These are phyloP conservation scores for Leptinotarsa lineolata DNA, from an alignment of 1,140 invertebrate genomes.

Conservation along the genomic window DNA sequence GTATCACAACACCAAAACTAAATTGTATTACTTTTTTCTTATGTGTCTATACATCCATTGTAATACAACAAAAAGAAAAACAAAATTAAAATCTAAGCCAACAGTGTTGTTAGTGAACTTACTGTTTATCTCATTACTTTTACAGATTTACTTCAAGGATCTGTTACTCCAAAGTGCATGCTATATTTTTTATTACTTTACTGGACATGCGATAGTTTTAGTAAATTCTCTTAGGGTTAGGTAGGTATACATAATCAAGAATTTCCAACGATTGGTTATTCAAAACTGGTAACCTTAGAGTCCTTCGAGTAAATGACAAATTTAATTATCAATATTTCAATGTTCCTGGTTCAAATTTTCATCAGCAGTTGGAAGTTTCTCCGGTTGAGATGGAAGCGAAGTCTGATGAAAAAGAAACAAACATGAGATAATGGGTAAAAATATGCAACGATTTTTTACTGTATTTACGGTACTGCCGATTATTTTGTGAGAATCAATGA, in stretches of 20 bases:
- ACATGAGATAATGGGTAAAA: too few relatives aligned
- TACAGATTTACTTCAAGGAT: slow-evolving; percentile 10
- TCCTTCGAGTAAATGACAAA: not conserved
- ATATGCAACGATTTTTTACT: too few relatives aligned
- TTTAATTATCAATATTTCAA: slow-evolving; percentile 19
- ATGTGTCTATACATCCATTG: slow-evolving; percentile 24
- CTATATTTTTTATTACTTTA: slow-evolving; percentile 7
- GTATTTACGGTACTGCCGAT: too few relatives aligned
- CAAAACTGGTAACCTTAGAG: slow-evolving; percentile 2
- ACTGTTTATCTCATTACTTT: slow-evolving; percentile 28
- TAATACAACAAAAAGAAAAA: slow-evolving; percentile 24
- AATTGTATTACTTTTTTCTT: slow-evolving; percentile 24
- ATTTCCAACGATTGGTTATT: not conserved
- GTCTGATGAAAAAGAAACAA: slow-evolving; percentile 62
- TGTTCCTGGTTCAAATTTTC: slow-evolving; percentile 70
- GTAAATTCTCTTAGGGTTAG: not conserved
- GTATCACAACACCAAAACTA: slow-evolving; percentile 39
- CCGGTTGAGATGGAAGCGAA: slow-evolving; percentile 64
- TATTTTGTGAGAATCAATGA: too few relatives aligned
- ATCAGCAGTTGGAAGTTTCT: slow-evolving; percentile 66
- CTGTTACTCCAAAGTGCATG: slow-evolving; percentile 17
- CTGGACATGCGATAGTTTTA: slow-evolving; percentile 23
- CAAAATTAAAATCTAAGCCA: slow-evolving; percentile 21
- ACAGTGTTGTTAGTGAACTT: slow-evolving; percentile 14
- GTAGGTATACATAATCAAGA: not conserved